Percentiles rank a stretch among this genome's conserved stretches.
Conservation (phyloP, 2,113 vertebrate species). For the Eretmochelys imbricata region DNA sequence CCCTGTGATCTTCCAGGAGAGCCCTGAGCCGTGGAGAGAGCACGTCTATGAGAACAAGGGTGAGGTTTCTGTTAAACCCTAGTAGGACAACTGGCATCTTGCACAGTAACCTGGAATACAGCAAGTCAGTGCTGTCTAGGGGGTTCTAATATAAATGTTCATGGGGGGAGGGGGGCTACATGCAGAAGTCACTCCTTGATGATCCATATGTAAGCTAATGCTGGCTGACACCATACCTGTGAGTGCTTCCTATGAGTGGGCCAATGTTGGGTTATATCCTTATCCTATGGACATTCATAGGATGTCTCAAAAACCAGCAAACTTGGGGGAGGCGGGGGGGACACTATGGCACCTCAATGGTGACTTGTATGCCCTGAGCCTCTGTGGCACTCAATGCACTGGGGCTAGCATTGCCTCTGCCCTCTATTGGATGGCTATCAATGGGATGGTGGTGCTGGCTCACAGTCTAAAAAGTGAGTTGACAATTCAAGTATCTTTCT, state of each 20-base stretch:
- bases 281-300: not conserved
- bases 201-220: too few relatives aligned
- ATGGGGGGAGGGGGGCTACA: not conserved
- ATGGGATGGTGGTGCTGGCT: not conserved
- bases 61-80: not conserved
- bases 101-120: too few relatives aligned
- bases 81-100: not conserved
- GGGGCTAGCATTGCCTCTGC: too few relatives aligned
- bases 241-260: not conserved
- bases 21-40: not conserved
- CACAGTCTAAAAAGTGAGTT: too few relatives aligned
- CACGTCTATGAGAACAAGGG: not conserved
- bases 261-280: not conserved
- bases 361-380: not conserved
- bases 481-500: not conserved
- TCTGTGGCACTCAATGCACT: too few relatives aligned
- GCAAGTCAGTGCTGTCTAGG: not conserved
- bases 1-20: conserved; percentile 40
- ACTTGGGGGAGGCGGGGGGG: too few relatives aligned
- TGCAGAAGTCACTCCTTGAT: too few relatives aligned
- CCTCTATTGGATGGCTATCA: too few relatives aligned
- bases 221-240: not conserved
- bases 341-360: not conserved
- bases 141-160: not conserved
- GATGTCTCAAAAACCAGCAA: not conserved